Base-by-base conservation (phyloP, 2,797 vertebrate species). In the Enteromius fasciolatus region DNA sequence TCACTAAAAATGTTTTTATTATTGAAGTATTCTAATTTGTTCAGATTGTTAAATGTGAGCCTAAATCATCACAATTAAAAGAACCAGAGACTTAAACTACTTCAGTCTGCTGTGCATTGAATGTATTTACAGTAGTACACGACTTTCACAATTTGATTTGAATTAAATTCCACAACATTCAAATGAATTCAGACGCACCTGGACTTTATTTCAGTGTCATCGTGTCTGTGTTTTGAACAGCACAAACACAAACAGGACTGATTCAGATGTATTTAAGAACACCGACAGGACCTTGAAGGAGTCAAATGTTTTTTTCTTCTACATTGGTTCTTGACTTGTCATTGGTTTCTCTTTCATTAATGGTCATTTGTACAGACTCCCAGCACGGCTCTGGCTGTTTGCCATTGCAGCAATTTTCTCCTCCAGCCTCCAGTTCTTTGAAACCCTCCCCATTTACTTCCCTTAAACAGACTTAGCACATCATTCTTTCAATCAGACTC, bases 281-380 rank as follows among this genome's bases (percentile, higher is more conserved):
- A 54, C 18, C 9, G 9, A 3, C 14, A 0, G n/a, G 33, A 78
- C 77, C 14, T 68, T 68, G 63, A 68, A 23, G 14, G 46, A 78
- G 63, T 78, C 28, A 36, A 67, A 52, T 15, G 39, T 83, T 69
- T 36, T 57, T 44, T 44, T 11, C 8, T 39, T 48, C 36, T 50
- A 23, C 44, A 25, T 20, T 25, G 17, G 36, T 67, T 54, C 41
- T 28, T 54, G 59, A 77, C 39, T 54, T 20, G 44, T 69, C 54
- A 64, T 75, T 79, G 78, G 75, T 39, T 28, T 80, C 52, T 33
- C 39, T 7, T 23, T 61, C 67, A 72, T 80, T 72, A 80, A 33
- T 50, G 76, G 7, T 50, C 63, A 73, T 41, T 73, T 33, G 72
- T 69, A 50, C 31, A 23, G 36, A 50, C 25, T 63, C 68, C 41